Evolutionary conservation across 2,888 invertebrate genomes (phyloP).

Genomic region (Thyatira batis): DNA sequence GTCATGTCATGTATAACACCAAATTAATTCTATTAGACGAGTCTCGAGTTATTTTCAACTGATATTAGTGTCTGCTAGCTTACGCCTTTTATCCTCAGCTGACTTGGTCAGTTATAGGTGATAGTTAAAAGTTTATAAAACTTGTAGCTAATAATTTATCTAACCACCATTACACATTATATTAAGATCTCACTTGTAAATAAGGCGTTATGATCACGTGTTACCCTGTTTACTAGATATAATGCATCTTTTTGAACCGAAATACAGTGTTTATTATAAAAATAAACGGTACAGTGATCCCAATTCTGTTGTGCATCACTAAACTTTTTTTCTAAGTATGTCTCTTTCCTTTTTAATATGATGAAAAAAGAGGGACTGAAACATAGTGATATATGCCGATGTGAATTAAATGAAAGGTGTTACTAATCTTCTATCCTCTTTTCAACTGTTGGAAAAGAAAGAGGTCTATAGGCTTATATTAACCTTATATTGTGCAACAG

Average conservation of each 20-base stretch:
- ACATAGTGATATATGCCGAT: too few relatives aligned
- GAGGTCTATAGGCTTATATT: too few relatives aligned
- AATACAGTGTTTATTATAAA: background rate
- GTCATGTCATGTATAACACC: constrained; percentile 4
- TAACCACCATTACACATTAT: constrained; percentile 43
- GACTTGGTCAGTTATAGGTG: constrained; percentile 59
- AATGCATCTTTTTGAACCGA: background rate
- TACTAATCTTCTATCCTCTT: too few relatives aligned
- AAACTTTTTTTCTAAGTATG: too few relatives aligned
- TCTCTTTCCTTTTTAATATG: too few relatives aligned
- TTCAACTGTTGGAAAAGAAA: too few relatives aligned
- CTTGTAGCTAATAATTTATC: constrained; percentile 52
- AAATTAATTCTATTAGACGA: constrained; percentile 12
- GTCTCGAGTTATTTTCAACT: constrained; percentile 15
- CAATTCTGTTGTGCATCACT: too few relatives aligned
- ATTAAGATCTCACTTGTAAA: constrained; percentile 75
- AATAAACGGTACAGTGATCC: too few relatives aligned
- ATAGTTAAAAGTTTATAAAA: constrained; percentile 64
- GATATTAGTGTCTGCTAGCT: constrained; percentile 66
- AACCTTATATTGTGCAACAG: too few relatives aligned
- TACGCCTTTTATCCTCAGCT: constrained; percentile 51
- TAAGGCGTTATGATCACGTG: constrained; percentile 41
- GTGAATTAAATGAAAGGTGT: too few relatives aligned
- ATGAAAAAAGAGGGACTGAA: too few relatives aligned
- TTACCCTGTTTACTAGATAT: constrained; percentile 1